Evolutionary conservation across 2,797 vertebrate species (phyloP).

Genomic region (Takifugu ocellatus): DNA sequence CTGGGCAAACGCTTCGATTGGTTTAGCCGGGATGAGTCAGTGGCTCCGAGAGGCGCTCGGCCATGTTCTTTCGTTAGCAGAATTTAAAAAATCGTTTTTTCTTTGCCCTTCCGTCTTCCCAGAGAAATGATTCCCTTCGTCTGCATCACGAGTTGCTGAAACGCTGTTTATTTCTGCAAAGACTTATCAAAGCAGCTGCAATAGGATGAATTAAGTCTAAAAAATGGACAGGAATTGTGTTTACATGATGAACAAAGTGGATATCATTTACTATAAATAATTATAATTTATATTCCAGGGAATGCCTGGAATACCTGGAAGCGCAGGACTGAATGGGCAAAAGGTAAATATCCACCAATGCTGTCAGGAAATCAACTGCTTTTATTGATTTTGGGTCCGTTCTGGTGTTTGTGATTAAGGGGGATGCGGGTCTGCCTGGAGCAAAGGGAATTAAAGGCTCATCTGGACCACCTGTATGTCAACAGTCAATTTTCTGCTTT

Average conservation of each 20-base stretch:
- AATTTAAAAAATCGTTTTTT: constrained; percentile 31
- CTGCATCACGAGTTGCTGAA: too few species aligned
- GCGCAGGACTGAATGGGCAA: constrained; percentile 80
- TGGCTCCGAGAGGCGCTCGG: constrained; percentile 53
- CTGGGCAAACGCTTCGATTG: constrained; percentile 45
- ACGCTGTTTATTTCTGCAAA: too few species aligned
- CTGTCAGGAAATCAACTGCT: constrained; percentile 4
- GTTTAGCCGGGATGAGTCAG: constrained; percentile 65
- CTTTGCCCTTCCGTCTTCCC: constrained; percentile 1
- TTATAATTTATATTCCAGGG: constrained; percentile 73
- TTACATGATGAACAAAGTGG: too few species aligned
- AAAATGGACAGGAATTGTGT: too few species aligned
- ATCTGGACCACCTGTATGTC: constrained; percentile 81
- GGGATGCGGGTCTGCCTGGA: constrained; percentile 83
- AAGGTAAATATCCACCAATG: constrained; percentile 73
- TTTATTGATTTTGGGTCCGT: neutral
- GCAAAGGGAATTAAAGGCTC: constrained; percentile 81
- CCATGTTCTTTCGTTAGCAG: constrained; percentile 36
- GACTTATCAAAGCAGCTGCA: too few species aligned
- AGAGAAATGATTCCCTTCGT: constrained; percentile 10
- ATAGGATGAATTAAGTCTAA: too few species aligned
- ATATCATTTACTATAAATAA: neutral
- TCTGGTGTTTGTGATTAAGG: constrained; percentile 70
- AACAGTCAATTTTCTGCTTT: neutral
- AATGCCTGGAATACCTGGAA: constrained; percentile 87